Evolutionary conservation across 2,113 vertebrate species (phyloP), one percentile per base, ranked within the genome.

Genomic region (Zosterops borbonicus): DNA sequence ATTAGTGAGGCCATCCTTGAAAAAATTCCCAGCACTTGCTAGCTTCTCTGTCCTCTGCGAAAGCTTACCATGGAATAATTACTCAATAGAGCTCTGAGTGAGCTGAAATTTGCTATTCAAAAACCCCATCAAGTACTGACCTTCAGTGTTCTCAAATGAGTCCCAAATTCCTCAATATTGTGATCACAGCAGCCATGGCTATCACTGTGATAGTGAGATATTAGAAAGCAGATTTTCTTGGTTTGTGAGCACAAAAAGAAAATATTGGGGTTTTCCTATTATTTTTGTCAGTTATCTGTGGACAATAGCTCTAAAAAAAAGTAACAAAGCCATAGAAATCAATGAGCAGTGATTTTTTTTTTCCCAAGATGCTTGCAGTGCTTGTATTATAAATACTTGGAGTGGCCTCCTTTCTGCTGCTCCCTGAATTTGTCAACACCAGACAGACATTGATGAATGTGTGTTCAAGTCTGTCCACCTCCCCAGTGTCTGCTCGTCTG

Each of bases 371-470:
- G 3, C 3, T 65, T 77, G 25, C 5, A 63, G 9, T 50, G 15
- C 2, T 47, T 29, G 5, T 33, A 53, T 49, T 74, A 58, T n/a
- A 88, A 92, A 76, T 67, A 62, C 6, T 12, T 74, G 46, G 23
- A 83, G 6, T 1, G 0, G 13, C 24, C 39, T 67, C 8, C 5
- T 15, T 67, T 81, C 41, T 91, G 14, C 25, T 60, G 4, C 0
- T 3, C 10, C 31, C 14, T 27, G 9, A 83, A 65, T 83, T 80
- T 77, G 23, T 53, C 37, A 62, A 12, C 25, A 46, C 4, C 31
- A 67, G 35, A 27, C 3, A 58, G 27, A 52, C 1, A 0, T 10
- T 77, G 9, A 11, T 31, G 12, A 69, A 46, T 50, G 25, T 22
- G 16, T 77, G 27, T 56, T 44, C 37, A 50, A 80, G 37, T 20